Conservation (phyloP, 2,888 invertebrate genomes). For the Caenorhabditis auriculariae region DNA sequence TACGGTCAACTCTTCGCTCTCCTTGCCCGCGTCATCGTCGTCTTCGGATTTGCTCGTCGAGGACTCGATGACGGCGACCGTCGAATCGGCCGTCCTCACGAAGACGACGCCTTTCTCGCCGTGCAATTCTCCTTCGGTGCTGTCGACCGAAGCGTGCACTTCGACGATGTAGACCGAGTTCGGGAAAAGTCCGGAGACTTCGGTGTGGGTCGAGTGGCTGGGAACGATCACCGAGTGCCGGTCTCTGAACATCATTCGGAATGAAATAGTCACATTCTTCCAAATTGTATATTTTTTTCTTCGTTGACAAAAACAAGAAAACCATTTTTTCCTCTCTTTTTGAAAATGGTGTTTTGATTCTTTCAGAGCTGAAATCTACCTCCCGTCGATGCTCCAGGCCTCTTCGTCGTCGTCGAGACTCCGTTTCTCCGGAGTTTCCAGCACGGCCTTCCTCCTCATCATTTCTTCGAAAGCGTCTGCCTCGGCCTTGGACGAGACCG, state of each 20-base stretch:
- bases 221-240: constrained; percentile 44
- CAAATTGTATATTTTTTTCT: background rate
- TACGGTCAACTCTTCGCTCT: constrained; percentile 14
- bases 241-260: constrained; percentile 15
- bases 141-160: constrained; percentile 54
- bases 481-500: constrained; percentile 26
- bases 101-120: constrained; percentile 57
- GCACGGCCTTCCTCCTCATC: constrained; percentile 21
- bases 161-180: constrained; percentile 54
- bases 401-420: constrained; percentile 28
- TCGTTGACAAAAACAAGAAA: background rate
- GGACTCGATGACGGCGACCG: background rate
- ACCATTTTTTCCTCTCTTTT: background rate
- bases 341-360: background rate
- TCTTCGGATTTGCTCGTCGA: background rate
- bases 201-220: constrained; percentile 45
- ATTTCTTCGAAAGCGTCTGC: constrained; percentile 38
- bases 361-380: background rate
- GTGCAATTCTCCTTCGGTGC: constrained; percentile 52
- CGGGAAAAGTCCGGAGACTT: constrained; percentile 45
- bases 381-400: constrained; percentile 1
- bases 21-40: constrained; percentile 1
- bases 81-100: constrained; percentile 37
- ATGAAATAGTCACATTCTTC: too few relatives aligned
- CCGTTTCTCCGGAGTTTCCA: constrained; percentile 33